Conservation (phyloP, 2,113 vertebrate genomes). For the Chaetops frenatus region DNA sequence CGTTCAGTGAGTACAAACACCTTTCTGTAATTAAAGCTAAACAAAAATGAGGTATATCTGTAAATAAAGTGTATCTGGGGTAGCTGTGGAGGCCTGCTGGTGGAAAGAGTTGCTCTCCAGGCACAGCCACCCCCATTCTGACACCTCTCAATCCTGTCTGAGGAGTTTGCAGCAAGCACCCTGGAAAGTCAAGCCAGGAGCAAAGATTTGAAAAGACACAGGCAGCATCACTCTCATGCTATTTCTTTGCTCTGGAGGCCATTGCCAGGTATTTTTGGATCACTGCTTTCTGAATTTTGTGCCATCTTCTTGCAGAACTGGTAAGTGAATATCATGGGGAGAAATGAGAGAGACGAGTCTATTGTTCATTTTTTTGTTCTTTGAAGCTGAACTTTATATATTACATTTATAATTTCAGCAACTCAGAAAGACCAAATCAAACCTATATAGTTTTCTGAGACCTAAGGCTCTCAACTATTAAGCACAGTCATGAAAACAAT, state of each 20-base stretch:
- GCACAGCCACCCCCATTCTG: neutral
- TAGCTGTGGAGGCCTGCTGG: neutral
- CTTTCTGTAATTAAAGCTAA: neutral
- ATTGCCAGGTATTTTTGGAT: slow-evolving; percentile 37
- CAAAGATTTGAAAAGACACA: neutral
- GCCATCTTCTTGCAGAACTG: neutral
- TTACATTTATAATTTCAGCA: neutral
- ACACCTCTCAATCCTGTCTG: neutral
- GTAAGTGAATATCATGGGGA: neutral
- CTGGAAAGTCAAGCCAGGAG: neutral
- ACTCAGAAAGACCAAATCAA: neutral
- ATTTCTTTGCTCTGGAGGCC: neutral
- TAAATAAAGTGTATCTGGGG: neutral
- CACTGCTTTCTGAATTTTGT: neutral
- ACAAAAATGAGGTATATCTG: neutral
- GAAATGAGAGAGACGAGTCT: neutral
- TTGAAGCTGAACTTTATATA: neutral
- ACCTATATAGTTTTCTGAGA: neutral
- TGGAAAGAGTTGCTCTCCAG: neutral
- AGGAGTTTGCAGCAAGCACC: neutral
- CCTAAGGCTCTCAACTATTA: neutral
- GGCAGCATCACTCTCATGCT: neutral
- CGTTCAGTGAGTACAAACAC: slow-evolving; percentile 76
- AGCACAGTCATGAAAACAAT: neutral
- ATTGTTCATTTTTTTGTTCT: neutral